Evolutionary conservation across 2,797 vertebrate species (phyloP), one percentile per base, ranked within the genome.

Genomic region (Gymnothorax reevesii): DNA sequence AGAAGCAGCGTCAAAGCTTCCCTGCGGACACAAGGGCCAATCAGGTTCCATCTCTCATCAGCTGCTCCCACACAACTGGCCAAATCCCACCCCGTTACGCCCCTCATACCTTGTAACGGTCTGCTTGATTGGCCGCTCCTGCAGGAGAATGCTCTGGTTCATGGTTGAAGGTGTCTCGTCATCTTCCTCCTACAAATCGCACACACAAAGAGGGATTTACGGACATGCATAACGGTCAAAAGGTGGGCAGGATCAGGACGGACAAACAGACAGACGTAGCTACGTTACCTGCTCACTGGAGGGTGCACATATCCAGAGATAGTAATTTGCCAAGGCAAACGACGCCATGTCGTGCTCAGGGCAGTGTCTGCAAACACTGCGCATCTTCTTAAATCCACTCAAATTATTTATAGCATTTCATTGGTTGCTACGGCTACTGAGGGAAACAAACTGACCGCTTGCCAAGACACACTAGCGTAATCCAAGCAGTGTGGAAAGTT

Each of bases 101-200:
- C 60, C 83, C 88, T 90, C 92, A 92, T 91, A 99, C 98, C 97
- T 98, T 93, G 97, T 99, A 91, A 99, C 97, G 0, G 98, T 99
- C 93, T 99, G 98, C 87, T 97, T 99, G 93, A 99, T 95, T 49
- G 98, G 97, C 59, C 98, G 95, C 92, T 99, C 98, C 91, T 99
- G 98, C 84, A 99, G 96, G 84, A 98, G 95, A 92, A 99, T 94
- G 93, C 94, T 94, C 93, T 98, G 98, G 95, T 99, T 99, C 95
- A 99, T 96, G 22, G 97, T 97, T 85, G 98, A 99, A 0, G 93
- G 89, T n/a, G 93, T 97, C 82, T 96, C 95, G 62, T 98, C 97
- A 0, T 99, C 98, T 0, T 96, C 97, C 1, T 93, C 94, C 98
- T 99, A 93, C 87, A 75, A 64, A 88, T 77, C 85, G 83, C 5